Conservation (phyloP, 1,140 invertebrate species). For the Drosophila pandora region DNA sequence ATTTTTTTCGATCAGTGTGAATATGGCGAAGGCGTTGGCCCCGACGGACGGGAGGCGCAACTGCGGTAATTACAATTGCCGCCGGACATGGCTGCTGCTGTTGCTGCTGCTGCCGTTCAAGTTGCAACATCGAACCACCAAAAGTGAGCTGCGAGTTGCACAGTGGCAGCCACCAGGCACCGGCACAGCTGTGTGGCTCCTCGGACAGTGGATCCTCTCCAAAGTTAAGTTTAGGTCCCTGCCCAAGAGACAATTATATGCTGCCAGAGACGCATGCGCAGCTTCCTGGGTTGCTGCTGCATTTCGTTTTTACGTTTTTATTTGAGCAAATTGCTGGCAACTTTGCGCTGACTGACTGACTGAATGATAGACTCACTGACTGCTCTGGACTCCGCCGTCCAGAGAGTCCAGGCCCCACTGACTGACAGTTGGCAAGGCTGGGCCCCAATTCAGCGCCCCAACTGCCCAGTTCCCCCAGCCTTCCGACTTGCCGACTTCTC, state of each 20-base stretch:
- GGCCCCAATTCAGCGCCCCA: slow-evolving; percentile 6
- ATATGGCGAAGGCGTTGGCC: slow-evolving; percentile 75
- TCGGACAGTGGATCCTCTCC: slow-evolving; percentile 34
- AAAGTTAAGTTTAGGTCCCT: slow-evolving; percentile 35
- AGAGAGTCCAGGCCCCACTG: slow-evolving; percentile 43
- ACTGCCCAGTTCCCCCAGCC: slow-evolving; percentile 5
- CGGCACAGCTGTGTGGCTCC: slow-evolving; percentile 63
- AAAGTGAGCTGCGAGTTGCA: slow-evolving; percentile 32
- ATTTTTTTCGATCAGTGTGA: slow-evolving; percentile 26
- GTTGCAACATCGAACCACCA: slow-evolving; percentile 26
- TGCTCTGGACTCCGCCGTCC: slow-evolving; percentile 32
- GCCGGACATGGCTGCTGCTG: slow-evolving; percentile 67
- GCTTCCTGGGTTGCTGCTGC: slow-evolving; percentile 61
- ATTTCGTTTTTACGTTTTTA: slow-evolving; percentile 79
- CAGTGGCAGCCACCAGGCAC: slow-evolving; percentile 48
- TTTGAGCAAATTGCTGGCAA: slow-evolving; percentile 80
- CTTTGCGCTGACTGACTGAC: slow-evolving; percentile 75
- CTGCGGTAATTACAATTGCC: slow-evolving; percentile 82
- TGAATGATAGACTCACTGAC: slow-evolving; percentile 81
- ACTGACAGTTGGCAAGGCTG: slow-evolving; percentile 70
- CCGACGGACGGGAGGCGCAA: slow-evolving; percentile 77
- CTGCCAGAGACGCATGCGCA: slow-evolving; percentile 79
- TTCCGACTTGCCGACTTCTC: background rate
- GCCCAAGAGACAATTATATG: slow-evolving; percentile 78
- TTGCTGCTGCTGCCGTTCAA: slow-evolving; percentile 26